phyloP scores from a whole-genome alignment of 1,140 invertebrate species.

The Propsilocerus akamusi region DNA sequence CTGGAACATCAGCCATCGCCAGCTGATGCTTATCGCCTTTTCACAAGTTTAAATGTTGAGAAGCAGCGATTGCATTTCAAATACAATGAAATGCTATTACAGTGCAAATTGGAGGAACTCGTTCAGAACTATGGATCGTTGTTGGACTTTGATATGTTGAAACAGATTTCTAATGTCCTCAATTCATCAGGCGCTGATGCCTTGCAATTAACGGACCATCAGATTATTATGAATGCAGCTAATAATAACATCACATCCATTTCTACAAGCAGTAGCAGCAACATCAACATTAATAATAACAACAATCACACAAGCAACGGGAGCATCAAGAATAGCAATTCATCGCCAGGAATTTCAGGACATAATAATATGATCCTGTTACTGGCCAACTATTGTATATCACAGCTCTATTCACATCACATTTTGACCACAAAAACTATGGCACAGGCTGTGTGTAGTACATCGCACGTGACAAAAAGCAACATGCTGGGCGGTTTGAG shows the following conservation, averaged over 20 bases:
- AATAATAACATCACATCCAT: background rate
- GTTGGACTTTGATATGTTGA: constrained; percentile 41
- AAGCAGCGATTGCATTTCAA: constrained; percentile 42
- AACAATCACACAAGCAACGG: constrained; percentile 2
- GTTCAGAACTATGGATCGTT: constrained; percentile 41
- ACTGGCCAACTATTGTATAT: constrained; percentile 53
- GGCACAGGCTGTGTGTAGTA: background rate
- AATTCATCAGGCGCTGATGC: constrained; percentile 20
- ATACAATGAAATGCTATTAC: constrained; percentile 50
- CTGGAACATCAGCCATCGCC: constrained; percentile 27
- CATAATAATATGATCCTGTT: constrained; percentile 45
- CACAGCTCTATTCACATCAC: constrained; percentile 48
- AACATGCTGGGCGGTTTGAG: background rate
- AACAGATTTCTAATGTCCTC: constrained; percentile 39
- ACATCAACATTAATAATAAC: background rate
- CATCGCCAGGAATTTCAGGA: constrained; percentile 9
- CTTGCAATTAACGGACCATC: background rate
- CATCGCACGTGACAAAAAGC: background rate
- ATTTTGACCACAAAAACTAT: constrained; percentile 35
- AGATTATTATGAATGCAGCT: background rate
- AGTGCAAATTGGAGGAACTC: constrained; percentile 49
- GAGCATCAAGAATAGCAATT: constrained; percentile 10
- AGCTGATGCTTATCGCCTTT: constrained; percentile 32
- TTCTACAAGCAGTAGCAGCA: background rate
- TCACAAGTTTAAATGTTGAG: constrained; percentile 34